These are phyloP conservation scores for Drosophila bifasciata DNA, from an alignment of 1,140 invertebrate genomes.

Conservation along the genomic window DNA sequence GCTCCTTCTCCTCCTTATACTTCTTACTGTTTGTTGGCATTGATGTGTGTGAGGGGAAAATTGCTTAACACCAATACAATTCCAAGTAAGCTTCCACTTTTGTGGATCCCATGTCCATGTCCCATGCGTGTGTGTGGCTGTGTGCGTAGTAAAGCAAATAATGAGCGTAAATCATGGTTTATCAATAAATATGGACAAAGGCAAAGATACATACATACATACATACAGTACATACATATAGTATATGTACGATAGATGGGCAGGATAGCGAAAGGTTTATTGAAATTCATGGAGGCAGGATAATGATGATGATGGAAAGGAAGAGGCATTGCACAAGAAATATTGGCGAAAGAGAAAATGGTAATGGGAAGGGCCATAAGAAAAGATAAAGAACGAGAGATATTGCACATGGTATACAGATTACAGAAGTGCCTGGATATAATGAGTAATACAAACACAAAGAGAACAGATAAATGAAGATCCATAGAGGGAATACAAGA, in stretches of 20 bases:
- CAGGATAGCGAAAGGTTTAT: constrained; percentile 30
- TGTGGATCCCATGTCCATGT: constrained; percentile 4
- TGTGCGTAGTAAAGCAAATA: constrained; percentile 60
- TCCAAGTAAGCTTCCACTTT: constrained; percentile 25
- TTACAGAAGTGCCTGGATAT: too few species aligned
- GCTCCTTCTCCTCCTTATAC: constrained; percentile 14
- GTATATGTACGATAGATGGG: constrained; percentile 18
- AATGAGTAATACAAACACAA: too few species aligned
- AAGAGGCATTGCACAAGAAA: too few species aligned
- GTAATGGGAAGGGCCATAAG: background rate
- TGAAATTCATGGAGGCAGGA: constrained; percentile 42
- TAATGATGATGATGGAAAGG: constrained; percentile 16
- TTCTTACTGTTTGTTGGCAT: constrained; percentile 38
- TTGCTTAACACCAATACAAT: constrained; percentile 53
- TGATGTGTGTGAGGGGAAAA: constrained; percentile 74
- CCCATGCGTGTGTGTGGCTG: constrained; percentile 17
- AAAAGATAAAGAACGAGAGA: background rate
- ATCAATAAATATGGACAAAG: constrained; percentile 70
- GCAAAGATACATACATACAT: constrained; percentile 32
- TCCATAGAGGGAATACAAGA: too few species aligned
- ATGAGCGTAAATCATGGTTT: constrained; percentile 82
- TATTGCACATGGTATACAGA: too few species aligned
- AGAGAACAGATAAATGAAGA: too few species aligned
- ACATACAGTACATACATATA: too few species aligned
- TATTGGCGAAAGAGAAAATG: too few species aligned